Evolutionary conservation across 2,797 vertebrate genomes (phyloP).

Genomic region (Sebastes dallii): DNA sequence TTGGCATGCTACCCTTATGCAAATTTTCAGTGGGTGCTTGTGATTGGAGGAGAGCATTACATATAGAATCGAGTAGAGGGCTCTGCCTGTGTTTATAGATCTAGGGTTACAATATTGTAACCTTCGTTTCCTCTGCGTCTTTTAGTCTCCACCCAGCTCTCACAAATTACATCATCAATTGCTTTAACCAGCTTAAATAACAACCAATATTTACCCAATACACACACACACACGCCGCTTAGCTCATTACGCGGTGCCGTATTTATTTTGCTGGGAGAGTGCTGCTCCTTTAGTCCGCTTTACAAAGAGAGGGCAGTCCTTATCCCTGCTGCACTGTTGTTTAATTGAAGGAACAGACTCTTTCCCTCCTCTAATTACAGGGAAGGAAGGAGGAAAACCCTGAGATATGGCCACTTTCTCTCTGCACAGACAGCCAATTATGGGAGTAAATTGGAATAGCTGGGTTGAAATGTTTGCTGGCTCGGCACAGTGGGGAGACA

Average conservation of each 20-base stretch:
- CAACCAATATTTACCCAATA: conserved; percentile 84
- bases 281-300: conserved; percentile 28
- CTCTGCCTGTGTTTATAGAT: background rate
- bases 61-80: too few species aligned
- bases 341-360: conserved; percentile 91
- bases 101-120: background rate
- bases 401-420: conserved; percentile 58
- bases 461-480: conserved; percentile 62
- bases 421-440: conserved; percentile 61
- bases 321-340: conserved; percentile 83
- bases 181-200: conserved; percentile 75
- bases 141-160: conserved; percentile 22
- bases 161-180: conserved; percentile 51
- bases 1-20: too few species aligned
- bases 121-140: background rate
- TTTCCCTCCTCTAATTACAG: conserved; percentile 90
- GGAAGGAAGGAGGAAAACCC: conserved; percentile 40
- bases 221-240: conserved; percentile 9
- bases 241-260: conserved; percentile 32
- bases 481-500: conserved; percentile 43
- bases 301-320: conserved; percentile 88
- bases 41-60: too few species aligned
- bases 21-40: too few species aligned
- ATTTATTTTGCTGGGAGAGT: conserved; percentile 47
- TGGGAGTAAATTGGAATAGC: conserved; percentile 59